A percentile compares a stretch with the other conserved stretches of the same genome.
Evolutionary conservation across 2,113 vertebrate species (phyloP).

Genomic region (Setophaga coronata): DNA sequence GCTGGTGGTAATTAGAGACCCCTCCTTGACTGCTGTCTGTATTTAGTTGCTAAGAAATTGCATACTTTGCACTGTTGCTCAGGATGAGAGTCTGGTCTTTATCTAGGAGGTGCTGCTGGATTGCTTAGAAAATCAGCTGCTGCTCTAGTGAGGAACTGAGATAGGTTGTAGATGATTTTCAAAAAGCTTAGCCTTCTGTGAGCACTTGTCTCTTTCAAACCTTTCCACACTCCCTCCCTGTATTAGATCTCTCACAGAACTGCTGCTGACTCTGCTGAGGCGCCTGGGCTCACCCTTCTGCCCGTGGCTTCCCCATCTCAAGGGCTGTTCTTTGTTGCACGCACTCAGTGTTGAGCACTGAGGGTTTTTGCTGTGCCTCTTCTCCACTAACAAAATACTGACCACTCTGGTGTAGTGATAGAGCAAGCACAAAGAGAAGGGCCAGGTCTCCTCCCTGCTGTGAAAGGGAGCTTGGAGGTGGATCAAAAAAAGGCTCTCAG

Average conservation of each 20-base stretch:
- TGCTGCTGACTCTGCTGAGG: neutral
- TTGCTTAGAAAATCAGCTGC: neutral
- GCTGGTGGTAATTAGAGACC: slow-evolving; percentile 40
- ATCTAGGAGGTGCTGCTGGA: neutral
- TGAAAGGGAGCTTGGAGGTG: neutral
- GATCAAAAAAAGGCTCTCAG: neutral
- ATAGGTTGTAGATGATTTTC: neutral
- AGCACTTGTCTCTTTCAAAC: neutral
- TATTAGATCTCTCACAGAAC: neutral
- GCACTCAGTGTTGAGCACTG: accelerated
- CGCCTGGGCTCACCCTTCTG: neutral
- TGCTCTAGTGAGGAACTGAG: neutral
- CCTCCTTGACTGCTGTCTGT: neutral
- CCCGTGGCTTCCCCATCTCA: neutral
- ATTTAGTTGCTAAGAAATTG: neutral
- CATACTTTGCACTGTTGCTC: neutral
- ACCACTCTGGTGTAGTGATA: neutral
- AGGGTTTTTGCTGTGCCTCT: neutral
- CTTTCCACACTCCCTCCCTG: neutral
- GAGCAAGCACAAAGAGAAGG: neutral
- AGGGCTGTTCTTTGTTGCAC: neutral
- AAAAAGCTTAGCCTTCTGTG: neutral
- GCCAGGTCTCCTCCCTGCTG: neutral
- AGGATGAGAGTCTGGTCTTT: neutral
- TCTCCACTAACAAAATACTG: neutral